These are phyloP conservation scores for Poecile montanus DNA, from an alignment of 2,797 vertebrate species.

Conservation along the genomic window DNA sequence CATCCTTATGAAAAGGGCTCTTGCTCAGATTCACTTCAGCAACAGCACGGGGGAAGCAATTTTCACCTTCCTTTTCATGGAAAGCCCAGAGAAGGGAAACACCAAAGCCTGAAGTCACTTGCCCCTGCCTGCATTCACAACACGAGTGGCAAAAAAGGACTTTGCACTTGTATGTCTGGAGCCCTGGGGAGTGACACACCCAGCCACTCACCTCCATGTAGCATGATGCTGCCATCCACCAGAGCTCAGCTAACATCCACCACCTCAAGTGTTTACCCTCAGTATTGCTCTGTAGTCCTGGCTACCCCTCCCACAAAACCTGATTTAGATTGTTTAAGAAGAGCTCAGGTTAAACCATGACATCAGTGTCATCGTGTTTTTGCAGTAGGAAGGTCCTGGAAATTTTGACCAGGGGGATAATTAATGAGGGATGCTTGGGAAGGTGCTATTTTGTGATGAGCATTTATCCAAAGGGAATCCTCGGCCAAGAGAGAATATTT, in stretches of 20 bases:
- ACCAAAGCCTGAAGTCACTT: neutral
- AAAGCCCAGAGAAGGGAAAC: neutral
- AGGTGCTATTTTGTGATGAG: neutral
- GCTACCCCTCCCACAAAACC: neutral
- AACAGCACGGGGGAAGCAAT: accelerated
- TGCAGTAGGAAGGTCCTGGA: neutral
- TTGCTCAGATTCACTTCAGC: neutral
- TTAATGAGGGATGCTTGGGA: neutral
- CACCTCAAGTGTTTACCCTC: neutral
- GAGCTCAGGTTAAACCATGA: neutral
- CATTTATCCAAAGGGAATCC: neutral
- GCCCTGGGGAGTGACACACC: neutral
- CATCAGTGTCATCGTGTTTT: neutral
- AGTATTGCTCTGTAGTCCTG: neutral
- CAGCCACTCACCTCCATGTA: neutral
- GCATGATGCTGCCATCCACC: neutral
- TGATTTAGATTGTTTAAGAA: neutral
- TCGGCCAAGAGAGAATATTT: neutral
- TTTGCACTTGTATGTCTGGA: neutral
- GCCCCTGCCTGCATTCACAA: neutral
- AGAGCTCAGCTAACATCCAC: neutral
- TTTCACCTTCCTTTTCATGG: neutral
- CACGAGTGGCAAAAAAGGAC: neutral
- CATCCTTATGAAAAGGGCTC: neutral
- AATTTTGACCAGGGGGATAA: neutral